phyloP scores from a whole-genome alignment of 2,888 invertebrate genomes.

The Ennomos quercinarius region DNA sequence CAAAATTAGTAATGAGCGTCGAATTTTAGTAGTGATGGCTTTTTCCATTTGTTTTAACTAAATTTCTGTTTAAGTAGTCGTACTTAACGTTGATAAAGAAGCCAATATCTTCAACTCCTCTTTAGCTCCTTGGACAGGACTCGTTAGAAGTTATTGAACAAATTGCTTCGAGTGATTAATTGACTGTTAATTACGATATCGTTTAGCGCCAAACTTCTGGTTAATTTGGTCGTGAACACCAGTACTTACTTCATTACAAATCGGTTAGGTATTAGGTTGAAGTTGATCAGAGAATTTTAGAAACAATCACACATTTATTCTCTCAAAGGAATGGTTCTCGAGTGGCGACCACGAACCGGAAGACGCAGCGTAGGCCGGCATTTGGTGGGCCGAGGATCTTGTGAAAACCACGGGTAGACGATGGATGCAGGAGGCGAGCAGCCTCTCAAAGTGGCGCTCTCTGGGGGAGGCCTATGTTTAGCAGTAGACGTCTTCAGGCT shows the following conservation, averaged over 20 bases:
- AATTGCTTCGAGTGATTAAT: conserved; percentile 79
- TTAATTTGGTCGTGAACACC: conserved; percentile 55
- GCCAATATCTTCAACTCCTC: conserved; percentile 41
- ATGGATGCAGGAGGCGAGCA: too few species aligned
- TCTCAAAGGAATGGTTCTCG: too few species aligned
- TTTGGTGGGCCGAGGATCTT: too few species aligned
- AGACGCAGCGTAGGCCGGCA: too few species aligned
- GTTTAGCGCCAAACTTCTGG: conserved; percentile 70
- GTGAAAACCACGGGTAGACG: too few species aligned
- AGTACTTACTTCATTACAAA: conserved; percentile 34
- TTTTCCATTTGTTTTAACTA: background rate
- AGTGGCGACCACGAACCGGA: too few species aligned
- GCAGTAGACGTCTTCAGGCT: too few species aligned
- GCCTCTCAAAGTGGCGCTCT: too few species aligned
- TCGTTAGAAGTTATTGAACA: conserved; percentile 78
- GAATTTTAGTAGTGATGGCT: background rate
- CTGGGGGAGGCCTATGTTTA: too few species aligned
- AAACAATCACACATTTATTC: too few species aligned
- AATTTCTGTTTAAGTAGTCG: too few species aligned
- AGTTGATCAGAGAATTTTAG: conserved; percentile 3
- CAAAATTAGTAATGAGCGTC: too few species aligned
- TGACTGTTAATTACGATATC: conserved; percentile 80
- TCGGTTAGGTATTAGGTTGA: conserved; percentile 8
- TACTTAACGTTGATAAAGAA: conserved; percentile 32
- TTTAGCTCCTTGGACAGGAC: conserved; percentile 48